Conservation (phyloP, 2,113 vertebrate species). For the Labeo rohita region DNA sequence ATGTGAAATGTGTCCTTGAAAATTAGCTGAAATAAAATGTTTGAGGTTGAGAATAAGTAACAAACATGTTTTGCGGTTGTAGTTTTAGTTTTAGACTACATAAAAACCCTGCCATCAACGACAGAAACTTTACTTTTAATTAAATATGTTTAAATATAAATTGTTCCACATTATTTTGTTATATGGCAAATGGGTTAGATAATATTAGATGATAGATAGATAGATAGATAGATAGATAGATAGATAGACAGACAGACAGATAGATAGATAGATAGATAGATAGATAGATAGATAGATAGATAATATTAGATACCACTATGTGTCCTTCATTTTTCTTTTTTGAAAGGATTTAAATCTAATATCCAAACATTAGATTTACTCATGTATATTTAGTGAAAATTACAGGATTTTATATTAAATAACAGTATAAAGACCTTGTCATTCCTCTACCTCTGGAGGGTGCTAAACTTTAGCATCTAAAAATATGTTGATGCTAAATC, state of each 20-base stretch:
- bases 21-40: not conserved
- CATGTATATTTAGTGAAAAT: not conserved
- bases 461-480: conserved; percentile 1
- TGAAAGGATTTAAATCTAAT: not conserved
- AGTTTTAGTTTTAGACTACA: not conserved
- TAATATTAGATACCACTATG: not conserved
- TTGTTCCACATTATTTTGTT: not conserved
- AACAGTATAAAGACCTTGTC: not conserved
- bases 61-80: not conserved
- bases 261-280: too few relatives aligned
- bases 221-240: too few relatives aligned
- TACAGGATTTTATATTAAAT: not conserved
- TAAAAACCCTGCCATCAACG: not conserved
- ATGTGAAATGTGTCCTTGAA: not conserved
- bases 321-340: not conserved
- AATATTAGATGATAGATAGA: too few relatives aligned
- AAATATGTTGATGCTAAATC: not conserved
- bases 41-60: not conserved
- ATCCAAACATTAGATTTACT: not conserved
- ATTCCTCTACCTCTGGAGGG: conserved; percentile 6
- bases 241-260: too few relatives aligned
- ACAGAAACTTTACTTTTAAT: not conserved
- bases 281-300: too few relatives aligned
- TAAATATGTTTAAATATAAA: not conserved
- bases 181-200: too few relatives aligned